Conservation (phyloP, 64 coral and sea anemone genomes). For the Trachythela sp. region DNA sequence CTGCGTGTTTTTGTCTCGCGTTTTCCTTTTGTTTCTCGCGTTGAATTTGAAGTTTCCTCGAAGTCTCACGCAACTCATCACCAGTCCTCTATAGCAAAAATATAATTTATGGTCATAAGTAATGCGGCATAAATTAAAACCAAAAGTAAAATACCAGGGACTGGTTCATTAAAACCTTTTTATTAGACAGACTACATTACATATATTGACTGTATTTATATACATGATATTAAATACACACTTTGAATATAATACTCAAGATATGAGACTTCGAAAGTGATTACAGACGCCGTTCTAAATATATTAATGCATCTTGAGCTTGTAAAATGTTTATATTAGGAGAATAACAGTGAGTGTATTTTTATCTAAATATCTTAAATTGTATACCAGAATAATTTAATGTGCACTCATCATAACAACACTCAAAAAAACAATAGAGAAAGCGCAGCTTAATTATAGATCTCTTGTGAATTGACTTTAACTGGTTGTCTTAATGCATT, state of each 20-base stretch:
- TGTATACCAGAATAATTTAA: background rate
- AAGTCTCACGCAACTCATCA: background rate
- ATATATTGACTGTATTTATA: too few species aligned
- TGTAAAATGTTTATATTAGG: too few species aligned
- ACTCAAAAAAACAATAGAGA: background rate
- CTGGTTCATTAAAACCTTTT: background rate
- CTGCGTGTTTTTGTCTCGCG: background rate
- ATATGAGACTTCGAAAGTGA: too few species aligned
- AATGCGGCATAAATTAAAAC: background rate
- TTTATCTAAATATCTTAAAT: too few species aligned
- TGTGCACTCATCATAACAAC: background rate
- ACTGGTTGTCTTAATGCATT: background rate
- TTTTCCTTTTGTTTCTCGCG: conserved; percentile 8
- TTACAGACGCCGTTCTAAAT: too few species aligned
- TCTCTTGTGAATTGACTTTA: background rate
- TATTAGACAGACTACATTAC: too few species aligned
- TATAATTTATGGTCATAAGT: background rate
- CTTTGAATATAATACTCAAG: too few species aligned
- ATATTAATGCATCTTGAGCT: too few species aligned
- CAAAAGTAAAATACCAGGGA: background rate
- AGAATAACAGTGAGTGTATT: too few species aligned
- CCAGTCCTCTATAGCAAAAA: background rate
- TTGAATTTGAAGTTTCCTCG: conserved; percentile 8
- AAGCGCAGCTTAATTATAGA: background rate
- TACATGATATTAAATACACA: too few species aligned